Conservation (phyloP, 1,140 invertebrate species). For the Drosophila takahashii region DNA sequence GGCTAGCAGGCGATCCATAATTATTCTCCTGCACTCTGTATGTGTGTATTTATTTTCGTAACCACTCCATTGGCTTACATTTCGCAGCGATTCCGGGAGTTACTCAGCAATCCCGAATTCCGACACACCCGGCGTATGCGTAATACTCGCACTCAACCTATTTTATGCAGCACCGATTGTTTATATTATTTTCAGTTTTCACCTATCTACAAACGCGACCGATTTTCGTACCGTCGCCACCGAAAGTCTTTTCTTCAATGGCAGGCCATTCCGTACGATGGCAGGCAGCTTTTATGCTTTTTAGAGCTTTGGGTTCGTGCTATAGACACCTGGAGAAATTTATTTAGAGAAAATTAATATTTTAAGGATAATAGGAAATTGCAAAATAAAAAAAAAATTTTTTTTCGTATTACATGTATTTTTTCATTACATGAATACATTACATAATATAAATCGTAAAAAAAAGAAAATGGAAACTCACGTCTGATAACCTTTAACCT, state of each 20-base stretch:
- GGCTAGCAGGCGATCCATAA: slow-evolving; percentile 54
- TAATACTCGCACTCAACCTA: slow-evolving; percentile 26
- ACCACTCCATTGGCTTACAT: slow-evolving; percentile 50
- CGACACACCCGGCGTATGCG: slow-evolving; percentile 48
- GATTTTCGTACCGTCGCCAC: slow-evolving; percentile 41
- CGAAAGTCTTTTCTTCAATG: slow-evolving; percentile 28
- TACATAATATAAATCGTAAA: no score
- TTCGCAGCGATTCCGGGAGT: slow-evolving; percentile 14
- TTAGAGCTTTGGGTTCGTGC: slow-evolving; percentile 18
- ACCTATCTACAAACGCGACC: slow-evolving; percentile 6
- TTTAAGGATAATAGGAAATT: no score
- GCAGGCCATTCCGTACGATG: slow-evolving; percentile 2
- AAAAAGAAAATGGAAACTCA: background rate
- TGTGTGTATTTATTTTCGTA: slow-evolving; percentile 20
- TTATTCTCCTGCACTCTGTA: slow-evolving; percentile 21
- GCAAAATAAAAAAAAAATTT: no score
- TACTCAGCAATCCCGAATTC: background rate
- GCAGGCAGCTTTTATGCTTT: slow-evolving; percentile 47
- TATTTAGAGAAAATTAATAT: no score
- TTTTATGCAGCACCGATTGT: slow-evolving; percentile 31
- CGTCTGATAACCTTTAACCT: background rate
- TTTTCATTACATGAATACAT: no score
- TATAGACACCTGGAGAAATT: slow-evolving; percentile 9
- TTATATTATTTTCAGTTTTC: slow-evolving; percentile 25
- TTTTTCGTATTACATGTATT: no score